Conservation (phyloP, 2,797 vertebrate species). For the Ctenosaura bakeri region DNA sequence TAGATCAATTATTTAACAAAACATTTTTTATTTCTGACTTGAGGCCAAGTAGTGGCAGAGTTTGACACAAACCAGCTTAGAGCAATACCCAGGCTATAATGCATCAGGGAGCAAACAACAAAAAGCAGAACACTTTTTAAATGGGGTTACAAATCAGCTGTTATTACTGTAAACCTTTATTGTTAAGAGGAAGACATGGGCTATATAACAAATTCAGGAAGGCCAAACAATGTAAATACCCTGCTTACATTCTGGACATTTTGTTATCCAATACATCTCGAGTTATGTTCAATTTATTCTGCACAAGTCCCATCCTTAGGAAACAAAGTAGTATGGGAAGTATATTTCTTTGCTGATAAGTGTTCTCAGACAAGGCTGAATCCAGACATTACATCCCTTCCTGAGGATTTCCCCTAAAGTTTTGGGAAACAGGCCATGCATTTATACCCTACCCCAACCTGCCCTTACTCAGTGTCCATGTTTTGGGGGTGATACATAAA, state of each 20-base stretch:
- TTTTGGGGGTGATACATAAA: background rate
- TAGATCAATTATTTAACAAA: constrained; percentile 67
- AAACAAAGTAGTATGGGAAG: background rate
- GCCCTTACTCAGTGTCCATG: background rate
- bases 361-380: background rate
- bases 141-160: constrained; percentile 58
- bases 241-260: constrained; percentile 20
- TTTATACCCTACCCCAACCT: background rate
- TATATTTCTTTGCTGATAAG: background rate
- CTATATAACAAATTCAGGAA: constrained; percentile 41
- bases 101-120: constrained; percentile 49
- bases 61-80: constrained; percentile 59
- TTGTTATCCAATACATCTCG: background rate
- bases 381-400: background rate
- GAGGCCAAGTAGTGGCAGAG: constrained; percentile 38
- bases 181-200: constrained; percentile 49
- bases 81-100: constrained; percentile 52
- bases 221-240: constrained; percentile 47
- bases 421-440: background rate
- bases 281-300: background rate
- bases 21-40: constrained; percentile 56
- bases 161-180: constrained; percentile 60
- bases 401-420: background rate
- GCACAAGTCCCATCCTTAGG: background rate
- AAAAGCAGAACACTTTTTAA: constrained; percentile 50